These are phyloP conservation scores for Laothoe populi DNA, from an alignment of 2,888 invertebrate species.

Conservation along the genomic window DNA sequence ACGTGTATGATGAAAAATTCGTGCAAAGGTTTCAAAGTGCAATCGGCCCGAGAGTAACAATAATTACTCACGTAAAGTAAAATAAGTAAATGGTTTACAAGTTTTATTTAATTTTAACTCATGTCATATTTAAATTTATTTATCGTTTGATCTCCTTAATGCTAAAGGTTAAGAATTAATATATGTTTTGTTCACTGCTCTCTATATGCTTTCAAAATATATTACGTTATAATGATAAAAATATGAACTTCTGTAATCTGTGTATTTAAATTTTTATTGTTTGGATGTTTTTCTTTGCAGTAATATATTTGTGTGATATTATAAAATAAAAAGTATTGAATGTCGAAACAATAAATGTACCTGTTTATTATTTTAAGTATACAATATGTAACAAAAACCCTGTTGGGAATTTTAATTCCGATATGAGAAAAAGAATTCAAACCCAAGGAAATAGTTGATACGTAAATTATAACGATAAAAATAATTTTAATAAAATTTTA, in stretches of 20 bases:
- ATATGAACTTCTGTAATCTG: background rate
- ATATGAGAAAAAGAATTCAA: too few species aligned
- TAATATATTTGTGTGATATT: background rate
- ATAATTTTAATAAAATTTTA: too few species aligned
- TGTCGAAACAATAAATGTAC: background rate
- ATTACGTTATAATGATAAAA: background rate
- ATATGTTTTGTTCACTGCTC: background rate
- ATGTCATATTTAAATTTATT: background rate
- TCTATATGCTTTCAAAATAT: background rate
- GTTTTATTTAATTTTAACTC: too few species aligned
- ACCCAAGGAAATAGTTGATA: too few species aligned
- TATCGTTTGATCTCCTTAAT: background rate
- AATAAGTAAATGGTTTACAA: too few species aligned
- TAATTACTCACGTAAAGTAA: too few species aligned
- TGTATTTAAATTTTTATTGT: background rate
- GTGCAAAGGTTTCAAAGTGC: too few species aligned
- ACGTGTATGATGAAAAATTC: too few species aligned
- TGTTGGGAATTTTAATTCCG: too few species aligned
- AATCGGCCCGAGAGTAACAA: too few species aligned
- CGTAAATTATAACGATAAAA: too few species aligned
- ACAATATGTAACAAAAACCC: too few species aligned
- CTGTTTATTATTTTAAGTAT: background rate
- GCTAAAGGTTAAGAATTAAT: background rate
- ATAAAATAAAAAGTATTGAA: background rate
- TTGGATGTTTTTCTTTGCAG: background rate